A percentile compares a stretch with the other conserved stretches of the same genome.
Evolutionary conservation across 2,113 vertebrate genomes (phyloP).

Genomic region (Phalacrocorax aristotelis): DNA sequence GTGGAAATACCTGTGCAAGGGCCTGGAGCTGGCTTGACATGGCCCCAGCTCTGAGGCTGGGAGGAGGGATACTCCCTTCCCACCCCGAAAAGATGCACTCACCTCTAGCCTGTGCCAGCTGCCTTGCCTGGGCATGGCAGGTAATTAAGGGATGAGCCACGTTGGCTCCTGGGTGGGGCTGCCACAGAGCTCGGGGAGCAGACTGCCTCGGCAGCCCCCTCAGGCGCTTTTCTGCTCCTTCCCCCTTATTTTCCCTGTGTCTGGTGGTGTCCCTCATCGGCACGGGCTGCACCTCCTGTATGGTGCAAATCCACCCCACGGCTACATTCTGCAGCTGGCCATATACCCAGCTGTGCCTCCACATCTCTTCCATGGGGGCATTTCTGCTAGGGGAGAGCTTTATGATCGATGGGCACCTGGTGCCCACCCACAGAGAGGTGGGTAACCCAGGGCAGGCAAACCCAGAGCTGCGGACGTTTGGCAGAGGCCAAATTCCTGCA

Average conservation of each 20-base stretch:
- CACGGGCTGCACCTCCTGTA: background rate
- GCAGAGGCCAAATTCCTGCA: background rate
- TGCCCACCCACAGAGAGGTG: background rate
- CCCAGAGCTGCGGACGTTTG: rapidly evolving
- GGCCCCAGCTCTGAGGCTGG: background rate
- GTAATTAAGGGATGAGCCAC: background rate
- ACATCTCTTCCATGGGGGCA: rapidly evolving
- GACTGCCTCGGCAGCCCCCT: background rate
- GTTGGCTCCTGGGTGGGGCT: background rate
- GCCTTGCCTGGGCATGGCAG: background rate
- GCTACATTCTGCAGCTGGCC: background rate
- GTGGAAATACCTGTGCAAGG: constrained; percentile 13
- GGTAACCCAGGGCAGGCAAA: background rate
- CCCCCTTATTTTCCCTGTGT: background rate
- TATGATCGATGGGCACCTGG: background rate
- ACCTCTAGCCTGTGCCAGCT: background rate
- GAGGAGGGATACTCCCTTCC: background rate
- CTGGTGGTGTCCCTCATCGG: background rate
- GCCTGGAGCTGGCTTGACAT: background rate
- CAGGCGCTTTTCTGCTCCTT: background rate
- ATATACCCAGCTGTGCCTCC: rapidly evolving
- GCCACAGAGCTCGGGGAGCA: background rate
- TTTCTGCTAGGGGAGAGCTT: background rate
- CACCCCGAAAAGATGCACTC: background rate
- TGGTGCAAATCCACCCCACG: background rate